Evolutionary conservation across 2,797 vertebrate species (phyloP).

Genomic region (Rhinophrynus dorsalis): DNA sequence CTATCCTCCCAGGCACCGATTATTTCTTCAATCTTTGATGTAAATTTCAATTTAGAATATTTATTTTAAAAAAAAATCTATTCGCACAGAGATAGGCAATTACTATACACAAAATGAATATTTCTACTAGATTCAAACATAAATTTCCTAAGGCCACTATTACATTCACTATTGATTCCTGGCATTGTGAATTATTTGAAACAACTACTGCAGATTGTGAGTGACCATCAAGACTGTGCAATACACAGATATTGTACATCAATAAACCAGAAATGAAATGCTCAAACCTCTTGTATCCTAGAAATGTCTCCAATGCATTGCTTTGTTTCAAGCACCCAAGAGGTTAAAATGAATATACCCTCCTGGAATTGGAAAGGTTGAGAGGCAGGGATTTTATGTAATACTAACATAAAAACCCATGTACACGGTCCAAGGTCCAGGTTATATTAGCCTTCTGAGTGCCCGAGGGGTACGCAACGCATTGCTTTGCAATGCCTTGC

Average conservation of each 20-base stretch:
- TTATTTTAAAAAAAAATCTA: neutral
- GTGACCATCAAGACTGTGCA: constrained; percentile 1
- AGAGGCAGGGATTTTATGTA: too few relatives aligned
- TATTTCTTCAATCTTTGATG: too few relatives aligned
- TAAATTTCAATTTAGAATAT: neutral
- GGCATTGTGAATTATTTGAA: constrained; percentile 4
- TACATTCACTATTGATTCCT: constrained; percentile 29
- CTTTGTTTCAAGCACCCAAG: too few relatives aligned
- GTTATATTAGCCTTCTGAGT: too few relatives aligned
- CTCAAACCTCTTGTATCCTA: neutral
- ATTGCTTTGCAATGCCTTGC: too few relatives aligned
- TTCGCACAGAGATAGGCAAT: neutral
- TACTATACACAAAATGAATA: neutral
- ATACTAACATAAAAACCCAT: too few relatives aligned
- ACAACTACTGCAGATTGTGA: constrained; percentile 21
- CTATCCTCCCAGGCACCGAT: too few relatives aligned
- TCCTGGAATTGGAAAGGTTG: too few relatives aligned
- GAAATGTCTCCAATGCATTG: too few relatives aligned
- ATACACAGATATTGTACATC: neutral
- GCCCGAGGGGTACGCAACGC: too few relatives aligned
- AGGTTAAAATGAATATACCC: too few relatives aligned
- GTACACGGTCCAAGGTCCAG: too few relatives aligned
- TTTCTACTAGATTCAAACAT: neutral
- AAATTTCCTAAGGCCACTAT: constrained; percentile 19
- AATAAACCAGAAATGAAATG: constrained; percentile 29